Evolutionary conservation across 92 coral and sea anemone genomes (phyloP), one percentile per base, ranked within the genome.

Genomic region (Galaxea fascicularis): DNA sequence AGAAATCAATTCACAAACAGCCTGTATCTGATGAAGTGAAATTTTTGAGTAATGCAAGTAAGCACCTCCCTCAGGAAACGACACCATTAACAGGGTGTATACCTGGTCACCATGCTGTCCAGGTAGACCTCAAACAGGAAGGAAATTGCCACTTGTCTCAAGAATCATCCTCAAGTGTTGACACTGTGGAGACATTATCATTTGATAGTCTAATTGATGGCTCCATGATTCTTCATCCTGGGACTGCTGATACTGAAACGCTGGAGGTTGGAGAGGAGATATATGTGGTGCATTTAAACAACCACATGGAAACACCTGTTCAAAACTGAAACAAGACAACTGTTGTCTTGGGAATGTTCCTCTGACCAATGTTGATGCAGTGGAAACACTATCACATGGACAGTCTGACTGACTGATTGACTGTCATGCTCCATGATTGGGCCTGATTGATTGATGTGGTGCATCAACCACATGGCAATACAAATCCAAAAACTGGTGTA

Each of bases 231-330:
- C 78, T 78, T 57, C 92, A 85, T 51, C 67, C 82, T 4, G 89
- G 83, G 22, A 78, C 86, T 30, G 49, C 79, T 7, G 91, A 87
- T 27, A 49, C 83, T 8, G 86, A 71, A n/a, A 78, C 77, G 10
- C 69, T 91, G 7, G 92, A 91, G 59, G 87, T 88, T 66, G 95
- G 95, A 28, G 85, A 89, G 74, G 85, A 85, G 74, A 83, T 91
- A 25, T 91, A 88, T 57, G 95, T 91, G 13, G 92, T 91, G 0
- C 92, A 83, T 41, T 84, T 91, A 8, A 90, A 91, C 65, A 77
- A 87, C 66, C 79, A 76, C 64, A 73, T 71, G 14, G 83, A 88
- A 4, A 85, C 90, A 12, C 82, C 86, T 78, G 89, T 91, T 57
- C 70, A 6, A 52, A 45, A 82, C 31, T 82, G 29, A 69, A 25